Evolutionary conservation across 2,113 vertebrate species (phyloP).

Genomic region (Syrmaticus mikado): DNA sequence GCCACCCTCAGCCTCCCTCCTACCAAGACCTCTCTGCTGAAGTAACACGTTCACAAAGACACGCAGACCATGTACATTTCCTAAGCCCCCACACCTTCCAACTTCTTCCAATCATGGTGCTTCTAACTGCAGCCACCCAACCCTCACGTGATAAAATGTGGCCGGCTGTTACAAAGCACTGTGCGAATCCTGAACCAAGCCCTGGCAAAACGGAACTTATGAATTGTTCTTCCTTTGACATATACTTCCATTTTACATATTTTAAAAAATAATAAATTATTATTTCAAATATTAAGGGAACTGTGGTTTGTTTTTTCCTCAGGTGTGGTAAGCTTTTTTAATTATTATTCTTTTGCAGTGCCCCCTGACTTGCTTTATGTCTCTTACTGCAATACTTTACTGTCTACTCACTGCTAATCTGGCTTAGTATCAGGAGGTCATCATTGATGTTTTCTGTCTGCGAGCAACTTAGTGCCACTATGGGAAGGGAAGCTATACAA

Average conservation of each 20-base stretch:
- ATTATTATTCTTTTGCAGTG: neutral
- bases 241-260: neutral
- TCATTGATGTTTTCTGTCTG: neutral
- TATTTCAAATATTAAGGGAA: neutral
- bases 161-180: neutral
- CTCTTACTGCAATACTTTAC: neutral
- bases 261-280: neutral
- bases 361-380: neutral
- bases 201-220: neutral
- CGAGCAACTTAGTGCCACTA: conserved; percentile 8
- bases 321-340: neutral
- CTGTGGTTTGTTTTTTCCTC: neutral
- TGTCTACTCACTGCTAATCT: conserved; percentile 18
- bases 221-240: neutral
- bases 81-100: neutral
- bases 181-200: neutral
- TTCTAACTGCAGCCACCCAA: neutral
- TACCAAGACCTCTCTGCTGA: neutral
- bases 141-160: neutral
- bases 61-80: neutral
- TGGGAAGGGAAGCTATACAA: neutral
- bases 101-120: neutral
- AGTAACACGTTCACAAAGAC: neutral
- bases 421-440: conserved; percentile 6
- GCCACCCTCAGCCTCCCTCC: neutral